Evolutionary conservation across 2,888 invertebrate genomes (phyloP), one percentile per base, ranked within the genome.

Genomic region (Allacma fusca): DNA sequence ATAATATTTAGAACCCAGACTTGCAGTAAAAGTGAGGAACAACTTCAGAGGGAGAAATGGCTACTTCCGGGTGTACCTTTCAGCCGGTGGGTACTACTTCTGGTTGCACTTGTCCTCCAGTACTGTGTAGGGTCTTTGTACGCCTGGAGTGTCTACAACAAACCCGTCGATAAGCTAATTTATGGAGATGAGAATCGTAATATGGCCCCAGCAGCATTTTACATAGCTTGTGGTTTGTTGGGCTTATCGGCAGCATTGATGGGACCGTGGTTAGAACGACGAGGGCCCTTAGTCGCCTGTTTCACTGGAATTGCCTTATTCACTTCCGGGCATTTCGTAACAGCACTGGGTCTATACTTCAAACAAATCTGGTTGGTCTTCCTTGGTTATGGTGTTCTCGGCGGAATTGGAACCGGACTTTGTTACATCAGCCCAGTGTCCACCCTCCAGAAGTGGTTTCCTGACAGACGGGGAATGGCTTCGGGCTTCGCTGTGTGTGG

Each of bases 381-480:
- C 64, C 16, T 80, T 7, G 81, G 80, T 12, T 81, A 80, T 40
- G 81, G 81, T n/a, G 69, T 81, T 0, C 64, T 80, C 16, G 79
- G 77, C 29, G 82, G 81, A 40, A 76, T 72, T 57, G 81, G 81
- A 19, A 73, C 80, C 4, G 82, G 82, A 28, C 68, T 80, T 1
- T 76, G 78, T n/a, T 83, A 82, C 71, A 83, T 83, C 19, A 78
- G 80, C 19, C 83, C 83, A n/a, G 81, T 83, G 0, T 81, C 82
- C 0, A 77, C 81, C 1, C 78, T 83, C n/a, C 83, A 83, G 69
- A 83, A 83, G 44, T 83, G 83, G 83, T 82, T 83, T 69, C 83
- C 83, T 12, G 81, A 83, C 28, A 40, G 65, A 28, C 57, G 83
- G 16, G 83, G 83, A n/a, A 64, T 83, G 0, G 83, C 83, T 0